Evolutionary conservation across 2,888 invertebrate species (phyloP), one percentile per base, ranked within the genome.

Genomic region (Prionchulus punctatus): DNA sequence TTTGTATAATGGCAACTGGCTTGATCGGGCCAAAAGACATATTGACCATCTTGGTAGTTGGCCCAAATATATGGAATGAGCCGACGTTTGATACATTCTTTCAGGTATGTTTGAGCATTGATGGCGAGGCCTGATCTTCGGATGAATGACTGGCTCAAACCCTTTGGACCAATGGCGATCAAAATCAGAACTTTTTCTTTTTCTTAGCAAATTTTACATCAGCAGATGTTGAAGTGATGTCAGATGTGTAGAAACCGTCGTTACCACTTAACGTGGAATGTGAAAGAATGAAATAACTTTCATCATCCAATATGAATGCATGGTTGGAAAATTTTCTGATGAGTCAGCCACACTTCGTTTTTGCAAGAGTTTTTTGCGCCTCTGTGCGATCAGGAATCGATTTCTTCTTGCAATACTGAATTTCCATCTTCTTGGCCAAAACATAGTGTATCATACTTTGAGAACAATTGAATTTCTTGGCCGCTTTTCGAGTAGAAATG

Each of bases 61-160:
- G 54, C 54, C n/a, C 53, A 25, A 18, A 54, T 54, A n/a, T 54
- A 54, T n/a, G 54, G 54, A 27, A 54, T 54, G 7, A 54, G 18
- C 7, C 53, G 3, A 52, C 21, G 23, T 28, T 54, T 54, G 26
- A 54, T 50, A 27, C 54, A 54, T 2, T 54, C 54, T n/a, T 54
- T 12, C 3, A 54, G 18, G 27, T 54, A 54, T 26, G 21, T 18
- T 26, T 31, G 48, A 15, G 2, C 54, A 53, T 53, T 54, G 53
- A 54, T 53, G 23, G 54, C 54, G 27, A 26, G 53, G 43, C 23
- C 43, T 21, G 54, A 54, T 53, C 53, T 43, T n/a, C 43, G 23
- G 18, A 54, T 52, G 2, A 54, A 43, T 2, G 54, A 3, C n/a
- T 54, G 23, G 2, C 4, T 25, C 25, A 45, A 25, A 4, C 53